These are phyloP conservation scores for Ramphastos sulfuratus DNA, from an alignment of 2,113 vertebrate genomes.

Conservation along the genomic window DNA sequence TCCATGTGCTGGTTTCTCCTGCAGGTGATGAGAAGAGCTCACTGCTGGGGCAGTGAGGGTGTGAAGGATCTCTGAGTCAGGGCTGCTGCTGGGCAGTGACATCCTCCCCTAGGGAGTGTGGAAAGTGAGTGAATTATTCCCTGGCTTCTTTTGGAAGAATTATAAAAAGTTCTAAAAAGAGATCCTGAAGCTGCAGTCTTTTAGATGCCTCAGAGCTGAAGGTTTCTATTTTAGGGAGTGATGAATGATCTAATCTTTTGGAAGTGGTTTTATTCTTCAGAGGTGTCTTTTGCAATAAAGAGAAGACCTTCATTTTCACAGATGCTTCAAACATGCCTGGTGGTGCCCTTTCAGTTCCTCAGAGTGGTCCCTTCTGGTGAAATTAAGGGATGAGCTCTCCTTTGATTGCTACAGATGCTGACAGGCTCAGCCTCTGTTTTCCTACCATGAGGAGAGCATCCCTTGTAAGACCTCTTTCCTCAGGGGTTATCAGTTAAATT, in stretches of 20 bases:
- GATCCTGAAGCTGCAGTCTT: neutral
- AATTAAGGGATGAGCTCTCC: neutral
- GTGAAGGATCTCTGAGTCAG: accelerated
- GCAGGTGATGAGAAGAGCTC: neutral
- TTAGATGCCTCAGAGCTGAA: neutral
- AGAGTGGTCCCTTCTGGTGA: neutral
- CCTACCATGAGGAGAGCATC: neutral
- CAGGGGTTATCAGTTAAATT: neutral
- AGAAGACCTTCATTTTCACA: neutral
- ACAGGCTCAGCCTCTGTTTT: neutral
- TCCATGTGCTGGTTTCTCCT: accelerated
- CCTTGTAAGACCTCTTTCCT: neutral
- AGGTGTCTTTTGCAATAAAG: neutral
- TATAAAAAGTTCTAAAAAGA: neutral
- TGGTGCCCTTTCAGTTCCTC: neutral
- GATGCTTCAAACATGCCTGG: neutral
- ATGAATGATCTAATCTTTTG: neutral
- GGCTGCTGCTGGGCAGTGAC: neutral
- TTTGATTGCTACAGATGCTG: neutral
- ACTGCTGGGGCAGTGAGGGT: accelerated
- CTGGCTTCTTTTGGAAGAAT: neutral
- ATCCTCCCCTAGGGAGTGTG: accelerated
- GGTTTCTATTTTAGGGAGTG: neutral
- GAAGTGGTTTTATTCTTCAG: neutral
- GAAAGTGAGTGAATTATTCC: neutral